Evolutionary conservation across 2,797 vertebrate species (phyloP).

Genomic region (Pitangus sulphuratus): DNA sequence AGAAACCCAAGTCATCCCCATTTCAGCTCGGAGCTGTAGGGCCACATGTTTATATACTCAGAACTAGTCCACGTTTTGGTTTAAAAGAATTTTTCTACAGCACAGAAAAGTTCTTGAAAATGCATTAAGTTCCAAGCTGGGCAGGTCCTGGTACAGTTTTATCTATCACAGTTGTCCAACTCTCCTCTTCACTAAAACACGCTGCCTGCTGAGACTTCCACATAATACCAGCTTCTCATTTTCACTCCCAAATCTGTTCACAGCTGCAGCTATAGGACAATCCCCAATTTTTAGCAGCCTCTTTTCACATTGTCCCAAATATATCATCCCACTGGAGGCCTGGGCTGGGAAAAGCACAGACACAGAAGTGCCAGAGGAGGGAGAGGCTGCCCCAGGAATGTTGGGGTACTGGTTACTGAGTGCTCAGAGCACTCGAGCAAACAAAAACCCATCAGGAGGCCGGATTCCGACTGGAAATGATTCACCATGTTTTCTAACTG

Average conservation of each 20-base stretch:
- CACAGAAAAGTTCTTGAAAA: background rate
- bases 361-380: background rate
- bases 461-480: background rate
- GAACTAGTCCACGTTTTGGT: background rate
- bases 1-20: background rate
- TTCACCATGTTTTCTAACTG: background rate
- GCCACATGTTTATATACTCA: background rate
- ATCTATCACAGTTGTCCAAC: background rate
- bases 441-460: background rate
- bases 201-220: background rate
- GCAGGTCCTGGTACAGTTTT: background rate
- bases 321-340: background rate
- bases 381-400: background rate
- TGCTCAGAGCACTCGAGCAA: background rate
- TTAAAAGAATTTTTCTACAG: background rate
- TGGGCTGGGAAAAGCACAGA: background rate
- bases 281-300: background rate
- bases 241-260: background rate
- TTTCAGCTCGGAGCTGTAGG: background rate
- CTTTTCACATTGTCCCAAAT: conserved; percentile 9
- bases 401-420: background rate
- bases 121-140: background rate
- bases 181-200: background rate
- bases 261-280: background rate
- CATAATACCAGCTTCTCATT: background rate